Percentiles rank a stretch among this genome's conserved stretches.
phyloP scores from a whole-genome alignment of 2,113 vertebrate genomes.

The Tor tambroides region DNA sequence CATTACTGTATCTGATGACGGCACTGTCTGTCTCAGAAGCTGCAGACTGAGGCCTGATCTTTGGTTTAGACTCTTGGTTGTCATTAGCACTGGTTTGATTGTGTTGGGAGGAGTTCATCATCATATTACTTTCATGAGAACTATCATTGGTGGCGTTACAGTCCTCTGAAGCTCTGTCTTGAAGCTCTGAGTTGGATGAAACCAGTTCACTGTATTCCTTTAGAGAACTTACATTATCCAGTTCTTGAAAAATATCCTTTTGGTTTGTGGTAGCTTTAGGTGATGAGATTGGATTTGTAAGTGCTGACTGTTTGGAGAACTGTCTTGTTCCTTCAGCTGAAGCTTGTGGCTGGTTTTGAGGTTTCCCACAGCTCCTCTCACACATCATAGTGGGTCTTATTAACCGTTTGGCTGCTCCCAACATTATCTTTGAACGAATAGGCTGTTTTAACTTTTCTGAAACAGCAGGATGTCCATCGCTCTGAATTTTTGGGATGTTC shows the following conservation, averaged over 20 bases:
- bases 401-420: constrained; percentile 40
- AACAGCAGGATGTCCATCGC: constrained; percentile 40
- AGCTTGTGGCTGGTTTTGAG: constrained; percentile 50
- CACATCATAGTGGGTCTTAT: not conserved
- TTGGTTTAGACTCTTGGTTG: constrained; percentile 25
- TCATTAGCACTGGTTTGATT: constrained; percentile 6
- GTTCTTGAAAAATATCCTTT: constrained; percentile 8
- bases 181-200: not conserved
- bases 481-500: constrained; percentile 10
- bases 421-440: constrained; percentile 4
- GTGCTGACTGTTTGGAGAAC: not conserved
- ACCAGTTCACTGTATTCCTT: not conserved
- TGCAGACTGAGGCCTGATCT: constrained; percentile 33
- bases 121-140: not conserved
- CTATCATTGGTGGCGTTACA: not conserved
- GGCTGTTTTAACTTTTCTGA: constrained; percentile 46
- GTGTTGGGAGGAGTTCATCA: not conserved
- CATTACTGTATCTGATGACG: not conserved
- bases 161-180: constrained; percentile 20
- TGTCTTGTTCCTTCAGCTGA: constrained; percentile 27
- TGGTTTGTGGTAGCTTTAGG: not conserved
- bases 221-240: not conserved
- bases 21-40: constrained; percentile 42
- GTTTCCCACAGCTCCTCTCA: constrained; percentile 32
- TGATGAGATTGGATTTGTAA: not conserved